Conservation (phyloP, 2,797 vertebrate species). For the Lemur catta region DNA sequence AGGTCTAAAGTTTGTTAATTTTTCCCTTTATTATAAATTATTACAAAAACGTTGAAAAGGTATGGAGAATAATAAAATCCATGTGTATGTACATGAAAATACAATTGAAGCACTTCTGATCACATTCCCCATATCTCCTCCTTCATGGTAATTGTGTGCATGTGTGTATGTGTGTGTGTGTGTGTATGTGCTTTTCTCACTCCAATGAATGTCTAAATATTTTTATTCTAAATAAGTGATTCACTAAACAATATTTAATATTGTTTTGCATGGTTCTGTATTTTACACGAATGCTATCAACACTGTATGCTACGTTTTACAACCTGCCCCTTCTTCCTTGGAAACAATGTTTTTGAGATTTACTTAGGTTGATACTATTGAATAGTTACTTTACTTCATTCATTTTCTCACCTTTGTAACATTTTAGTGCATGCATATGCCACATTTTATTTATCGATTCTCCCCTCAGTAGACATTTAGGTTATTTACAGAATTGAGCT, state of each 20-base stretch:
- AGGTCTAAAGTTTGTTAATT: background rate
- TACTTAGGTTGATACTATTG: background rate
- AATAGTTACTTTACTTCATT: background rate
- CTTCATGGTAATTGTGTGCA: background rate
- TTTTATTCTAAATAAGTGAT: background rate
- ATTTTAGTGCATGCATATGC: background rate
- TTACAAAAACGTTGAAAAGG: background rate
- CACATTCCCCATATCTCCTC: background rate
- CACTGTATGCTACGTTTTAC: background rate
- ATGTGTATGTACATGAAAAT: background rate
- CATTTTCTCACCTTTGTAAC: background rate
- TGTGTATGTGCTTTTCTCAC: background rate
- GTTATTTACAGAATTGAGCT: background rate
- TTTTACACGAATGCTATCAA: background rate
- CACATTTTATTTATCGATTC: background rate
- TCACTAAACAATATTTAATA: background rate
- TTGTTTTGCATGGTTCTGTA: background rate
- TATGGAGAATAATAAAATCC: background rate
- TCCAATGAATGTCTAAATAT: background rate
- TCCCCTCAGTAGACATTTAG: background rate
- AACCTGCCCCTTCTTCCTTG: background rate
- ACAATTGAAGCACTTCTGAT: background rate
- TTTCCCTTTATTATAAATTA: background rate
- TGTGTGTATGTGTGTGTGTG: background rate
- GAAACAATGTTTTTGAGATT: background rate